Evolutionary conservation across 2,797 vertebrate species (phyloP).

Genomic region (Tadarida brasiliensis): DNA sequence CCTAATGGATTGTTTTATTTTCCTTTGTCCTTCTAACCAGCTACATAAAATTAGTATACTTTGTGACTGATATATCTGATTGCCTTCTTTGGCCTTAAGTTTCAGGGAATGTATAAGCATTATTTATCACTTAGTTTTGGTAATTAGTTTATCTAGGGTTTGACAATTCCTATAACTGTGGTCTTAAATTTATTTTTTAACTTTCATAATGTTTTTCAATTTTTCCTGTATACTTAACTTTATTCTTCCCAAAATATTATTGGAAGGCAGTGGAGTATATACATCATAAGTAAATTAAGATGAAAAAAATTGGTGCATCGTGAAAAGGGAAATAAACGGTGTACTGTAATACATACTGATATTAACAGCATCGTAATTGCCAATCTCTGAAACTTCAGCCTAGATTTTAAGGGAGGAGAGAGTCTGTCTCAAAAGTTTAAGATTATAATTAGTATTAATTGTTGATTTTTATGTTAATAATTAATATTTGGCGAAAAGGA

Average conservation of each 20-base stretch:
- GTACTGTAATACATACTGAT: neutral
- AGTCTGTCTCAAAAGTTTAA: neutral
- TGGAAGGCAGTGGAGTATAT: neutral
- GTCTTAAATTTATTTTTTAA: neutral
- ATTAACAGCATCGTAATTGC: neutral
- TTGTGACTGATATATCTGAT: neutral
- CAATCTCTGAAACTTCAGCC: neutral
- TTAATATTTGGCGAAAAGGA: conserved; percentile 26
- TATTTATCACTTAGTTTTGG: neutral
- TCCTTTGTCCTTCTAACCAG: neutral
- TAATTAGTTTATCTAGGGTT: neutral
- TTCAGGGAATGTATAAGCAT: neutral
- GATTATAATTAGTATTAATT: neutral
- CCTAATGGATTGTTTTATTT: neutral
- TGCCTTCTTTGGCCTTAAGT: neutral
- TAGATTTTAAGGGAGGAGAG: neutral
- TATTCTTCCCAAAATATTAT: neutral
- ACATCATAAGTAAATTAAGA: neutral
- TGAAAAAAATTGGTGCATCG: neutral
- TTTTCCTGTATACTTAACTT: neutral
- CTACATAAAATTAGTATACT: neutral
- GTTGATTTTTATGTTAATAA: conserved; percentile 29
- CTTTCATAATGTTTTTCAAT: neutral
- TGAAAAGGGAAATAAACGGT: neutral
- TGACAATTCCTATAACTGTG: neutral